A percentile compares a stretch with the other conserved stretches of the same genome.
phyloP scores from a whole-genome alignment of 53 echinoderm and acorn worm genomes.

The Mesocentrotus franciscanus region DNA sequence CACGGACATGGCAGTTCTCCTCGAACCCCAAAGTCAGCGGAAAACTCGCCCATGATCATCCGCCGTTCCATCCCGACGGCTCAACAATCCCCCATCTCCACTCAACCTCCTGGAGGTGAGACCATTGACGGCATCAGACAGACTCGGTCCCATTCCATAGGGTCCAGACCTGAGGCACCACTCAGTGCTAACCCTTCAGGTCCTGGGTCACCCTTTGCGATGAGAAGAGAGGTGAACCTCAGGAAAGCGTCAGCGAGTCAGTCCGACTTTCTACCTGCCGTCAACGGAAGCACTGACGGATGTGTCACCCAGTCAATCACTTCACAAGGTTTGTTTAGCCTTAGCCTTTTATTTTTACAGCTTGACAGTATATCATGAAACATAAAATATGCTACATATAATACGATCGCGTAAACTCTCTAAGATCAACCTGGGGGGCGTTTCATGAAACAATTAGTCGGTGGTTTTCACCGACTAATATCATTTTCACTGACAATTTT shows the following conservation, averaged over 20 bases:
- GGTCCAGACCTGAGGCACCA: conserved; percentile 34
- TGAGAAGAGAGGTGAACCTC: conserved; percentile 27
- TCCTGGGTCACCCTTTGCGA: conserved; percentile 51
- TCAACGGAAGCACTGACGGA: conserved; percentile 34
- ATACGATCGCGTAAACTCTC: too few species aligned
- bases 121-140: background rate
- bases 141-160: conserved; percentile 23
- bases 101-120: background rate
- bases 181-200: conserved; percentile 33
- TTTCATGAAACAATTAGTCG: too few species aligned
- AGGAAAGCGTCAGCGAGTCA: conserved; percentile 16
- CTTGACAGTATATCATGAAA: too few species aligned
- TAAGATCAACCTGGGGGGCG: too few species aligned
- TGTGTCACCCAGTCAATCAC: conserved; percentile 28
- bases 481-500: too few species aligned
- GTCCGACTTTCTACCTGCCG: conserved; percentile 42
- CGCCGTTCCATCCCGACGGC: conserved; percentile 10
- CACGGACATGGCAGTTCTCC: conserved; percentile 49
- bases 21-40: conserved; percentile 37
- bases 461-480: too few species aligned
- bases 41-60: conserved; percentile 44
- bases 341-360: background rate
- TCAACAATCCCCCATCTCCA: conserved; percentile 19
- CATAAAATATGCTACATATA: too few species aligned
- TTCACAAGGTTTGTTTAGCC: conserved; percentile 47